Evolutionary conservation across 2,888 invertebrate species (phyloP).

Genomic region (Coremacera marginata): DNA sequence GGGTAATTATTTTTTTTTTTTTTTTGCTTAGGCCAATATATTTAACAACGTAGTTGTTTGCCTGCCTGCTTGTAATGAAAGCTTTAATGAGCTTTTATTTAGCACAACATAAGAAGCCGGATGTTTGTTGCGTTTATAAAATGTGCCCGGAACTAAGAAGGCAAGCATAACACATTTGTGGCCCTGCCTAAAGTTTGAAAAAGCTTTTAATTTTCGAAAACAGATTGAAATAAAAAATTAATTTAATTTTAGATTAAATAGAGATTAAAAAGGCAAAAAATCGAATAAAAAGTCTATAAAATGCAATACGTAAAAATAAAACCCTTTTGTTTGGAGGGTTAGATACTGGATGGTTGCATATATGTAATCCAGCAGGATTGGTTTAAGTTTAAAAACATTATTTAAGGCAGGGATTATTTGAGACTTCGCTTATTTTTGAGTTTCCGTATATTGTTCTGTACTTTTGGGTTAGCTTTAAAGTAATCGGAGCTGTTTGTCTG

Average conservation of each 20-base stretch:
- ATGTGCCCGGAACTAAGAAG: background rate
- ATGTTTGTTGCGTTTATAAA: background rate
- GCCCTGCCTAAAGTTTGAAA: background rate
- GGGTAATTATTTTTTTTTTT: background rate
- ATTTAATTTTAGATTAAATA: background rate
- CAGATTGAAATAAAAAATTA: background rate
- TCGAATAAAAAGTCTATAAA: background rate
- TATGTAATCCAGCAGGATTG: too few relatives aligned
- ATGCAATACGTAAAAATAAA: too few relatives aligned
- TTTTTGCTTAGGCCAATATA: background rate
- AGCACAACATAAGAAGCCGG: background rate
- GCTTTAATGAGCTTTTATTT: background rate
- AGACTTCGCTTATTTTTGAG: too few relatives aligned
- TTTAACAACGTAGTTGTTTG: background rate
- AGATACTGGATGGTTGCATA: too few relatives aligned
- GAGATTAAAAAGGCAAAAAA: background rate
- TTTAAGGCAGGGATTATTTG: too few relatives aligned
- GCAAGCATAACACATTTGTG: background rate
- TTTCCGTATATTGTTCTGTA: too few relatives aligned
- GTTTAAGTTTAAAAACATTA: too few relatives aligned
- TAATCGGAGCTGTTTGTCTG: too few relatives aligned
- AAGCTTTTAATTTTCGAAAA: background rate
- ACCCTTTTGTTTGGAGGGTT: too few relatives aligned
- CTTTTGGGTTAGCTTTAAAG: too few relatives aligned
- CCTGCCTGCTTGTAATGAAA: background rate